Conservation (phyloP, 2,888 invertebrate species). For the Acanthopleura granulata region DNA sequence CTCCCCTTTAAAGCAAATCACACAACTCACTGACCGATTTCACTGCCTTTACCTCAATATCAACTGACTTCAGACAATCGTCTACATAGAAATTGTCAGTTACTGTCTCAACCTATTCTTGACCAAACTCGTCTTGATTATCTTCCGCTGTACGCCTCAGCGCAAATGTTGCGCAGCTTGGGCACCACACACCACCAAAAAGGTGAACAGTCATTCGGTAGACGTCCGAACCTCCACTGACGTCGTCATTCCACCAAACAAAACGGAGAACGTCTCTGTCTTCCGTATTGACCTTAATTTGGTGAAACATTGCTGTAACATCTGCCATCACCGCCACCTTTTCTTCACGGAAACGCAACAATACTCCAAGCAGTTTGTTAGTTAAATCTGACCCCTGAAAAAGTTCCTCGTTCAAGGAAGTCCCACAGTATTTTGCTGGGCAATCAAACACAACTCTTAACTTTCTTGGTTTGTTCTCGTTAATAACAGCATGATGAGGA, state of each 20-base stretch:
- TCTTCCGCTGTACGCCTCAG: too few relatives aligned
- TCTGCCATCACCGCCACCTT: slow-evolving; percentile 20
- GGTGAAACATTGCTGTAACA: slow-evolving; percentile 22
- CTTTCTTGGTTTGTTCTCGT: neutral
- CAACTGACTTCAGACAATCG: slow-evolving; percentile 19
- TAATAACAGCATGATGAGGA: neutral
- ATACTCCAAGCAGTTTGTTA: neutral
- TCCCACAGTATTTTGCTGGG: neutral
- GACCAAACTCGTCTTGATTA: too few relatives aligned
- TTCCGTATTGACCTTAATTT: slow-evolving; percentile 11
- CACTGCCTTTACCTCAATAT: neutral
- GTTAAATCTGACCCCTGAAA: slow-evolving; percentile 13
- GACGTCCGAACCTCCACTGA: too few relatives aligned
- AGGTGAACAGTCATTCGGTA: too few relatives aligned
- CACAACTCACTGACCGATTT: neutral
- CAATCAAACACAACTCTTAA: slow-evolving; percentile 20
- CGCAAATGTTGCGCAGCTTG: too few relatives aligned
- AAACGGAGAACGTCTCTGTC: neutral
- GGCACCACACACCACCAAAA: too few relatives aligned
- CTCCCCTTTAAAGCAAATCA: neutral
- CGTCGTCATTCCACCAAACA: neutral
- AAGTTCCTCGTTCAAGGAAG: neutral
- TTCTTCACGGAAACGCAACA: neutral
- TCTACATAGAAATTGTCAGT: slow-evolving; percentile 17
- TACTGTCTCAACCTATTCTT: neutral